Evolutionary conservation across 1,140 invertebrate species (phyloP).

Genomic region (Sogatella furcifera): DNA sequence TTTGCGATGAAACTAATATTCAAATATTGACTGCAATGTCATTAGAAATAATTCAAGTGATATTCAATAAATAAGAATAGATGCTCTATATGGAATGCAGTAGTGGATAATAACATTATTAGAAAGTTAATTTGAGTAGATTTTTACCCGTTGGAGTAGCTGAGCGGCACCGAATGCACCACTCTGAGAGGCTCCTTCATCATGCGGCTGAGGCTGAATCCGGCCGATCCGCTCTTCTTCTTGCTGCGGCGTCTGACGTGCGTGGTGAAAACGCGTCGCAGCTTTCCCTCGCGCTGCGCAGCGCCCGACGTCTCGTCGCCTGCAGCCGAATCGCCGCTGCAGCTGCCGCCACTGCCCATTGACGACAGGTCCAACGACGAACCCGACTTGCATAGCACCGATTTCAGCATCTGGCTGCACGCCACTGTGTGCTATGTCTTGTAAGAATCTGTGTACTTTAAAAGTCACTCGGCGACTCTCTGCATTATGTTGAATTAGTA

Average conservation of each 20-base stretch:
- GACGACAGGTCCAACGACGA: constrained; percentile 18
- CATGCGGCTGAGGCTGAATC: constrained; percentile 31
- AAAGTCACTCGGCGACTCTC: no score
- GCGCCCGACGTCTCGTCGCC: constrained; percentile 12
- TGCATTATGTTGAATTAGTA: no score
- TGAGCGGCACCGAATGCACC: constrained; percentile 36
- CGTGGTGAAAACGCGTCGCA: constrained; percentile 35
- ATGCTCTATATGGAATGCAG: no score
- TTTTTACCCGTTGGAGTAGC: constrained; percentile 31
- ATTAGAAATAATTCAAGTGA: no score
- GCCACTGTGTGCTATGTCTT: neutral
- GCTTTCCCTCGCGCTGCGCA: constrained; percentile 25
- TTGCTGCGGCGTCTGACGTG: constrained; percentile 27
- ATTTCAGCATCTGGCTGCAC: constrained; percentile 13
- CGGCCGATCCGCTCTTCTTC: constrained; percentile 23
- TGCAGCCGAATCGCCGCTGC: neutral
- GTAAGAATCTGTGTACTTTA: no score
- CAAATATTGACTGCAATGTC: no score
- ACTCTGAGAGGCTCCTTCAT: constrained; percentile 37
- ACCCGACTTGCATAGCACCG: constrained; percentile 19
- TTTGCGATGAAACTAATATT: no score
- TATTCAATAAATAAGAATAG: no score
- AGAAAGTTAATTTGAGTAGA: neutral
- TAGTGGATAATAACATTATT: no score
- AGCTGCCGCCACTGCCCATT: neutral